Evolutionary conservation across 2,797 vertebrate species (phyloP).

Genomic region (Phrynocephalus vlangalii): DNA sequence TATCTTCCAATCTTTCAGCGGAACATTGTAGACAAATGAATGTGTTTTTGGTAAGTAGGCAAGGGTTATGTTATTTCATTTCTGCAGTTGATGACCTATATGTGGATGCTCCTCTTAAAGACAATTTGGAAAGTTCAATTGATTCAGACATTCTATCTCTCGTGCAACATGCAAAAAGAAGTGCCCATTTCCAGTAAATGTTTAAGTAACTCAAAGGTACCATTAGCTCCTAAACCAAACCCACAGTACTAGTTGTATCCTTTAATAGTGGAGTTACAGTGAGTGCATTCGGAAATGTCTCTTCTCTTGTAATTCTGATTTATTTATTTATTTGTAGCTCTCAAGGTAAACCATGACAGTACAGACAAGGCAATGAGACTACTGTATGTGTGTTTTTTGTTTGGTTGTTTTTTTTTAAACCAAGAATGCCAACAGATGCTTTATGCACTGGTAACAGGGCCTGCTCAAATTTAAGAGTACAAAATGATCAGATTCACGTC

Average conservation of each 20-base stretch:
- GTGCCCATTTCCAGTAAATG: neutral
- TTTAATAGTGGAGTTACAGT: neutral
- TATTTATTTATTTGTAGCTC: neutral
- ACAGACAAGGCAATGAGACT: neutral
- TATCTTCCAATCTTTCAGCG: neutral
- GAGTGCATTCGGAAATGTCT: neutral
- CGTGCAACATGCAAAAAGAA: neutral
- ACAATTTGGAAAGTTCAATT: neutral
- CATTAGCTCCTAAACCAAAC: neutral
- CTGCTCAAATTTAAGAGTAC: neutral
- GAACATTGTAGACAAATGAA: neutral
- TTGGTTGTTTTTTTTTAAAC: no score
- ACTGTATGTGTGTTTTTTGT: no score
- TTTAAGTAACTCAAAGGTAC: neutral
- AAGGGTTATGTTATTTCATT: neutral
- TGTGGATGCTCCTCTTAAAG: neutral
- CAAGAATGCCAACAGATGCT: neutral
- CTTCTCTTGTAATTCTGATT: neutral
- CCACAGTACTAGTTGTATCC: neutral
- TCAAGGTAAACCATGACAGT: neutral
- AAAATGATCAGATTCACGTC: neutral
- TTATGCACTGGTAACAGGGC: neutral
- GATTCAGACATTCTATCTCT: neutral
- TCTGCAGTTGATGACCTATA: neutral
- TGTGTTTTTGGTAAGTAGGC: neutral